Evolutionary conservation across 2,888 invertebrate species (phyloP).

Genomic region (Lasiommata megera): DNA sequence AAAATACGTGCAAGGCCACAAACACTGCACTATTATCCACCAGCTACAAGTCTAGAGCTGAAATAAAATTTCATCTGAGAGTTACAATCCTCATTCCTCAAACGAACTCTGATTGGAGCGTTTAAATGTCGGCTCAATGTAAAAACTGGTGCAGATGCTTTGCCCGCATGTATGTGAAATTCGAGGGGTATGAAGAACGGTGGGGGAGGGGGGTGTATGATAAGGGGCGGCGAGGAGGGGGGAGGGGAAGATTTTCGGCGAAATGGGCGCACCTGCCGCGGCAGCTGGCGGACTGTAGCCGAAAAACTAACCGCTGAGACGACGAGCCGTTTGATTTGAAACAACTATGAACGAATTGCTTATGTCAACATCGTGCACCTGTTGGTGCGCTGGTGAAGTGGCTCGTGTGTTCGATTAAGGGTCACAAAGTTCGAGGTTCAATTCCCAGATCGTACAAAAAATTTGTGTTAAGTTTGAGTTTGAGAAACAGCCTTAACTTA

Average conservation of each 20-base stretch:
- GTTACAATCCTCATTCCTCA: constrained; percentile 7
- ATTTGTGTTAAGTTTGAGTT: too few relatives aligned
- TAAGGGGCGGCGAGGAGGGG: too few relatives aligned
- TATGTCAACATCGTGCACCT: constrained; percentile 4
- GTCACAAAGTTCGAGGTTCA: too few relatives aligned
- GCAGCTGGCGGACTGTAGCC: constrained; percentile 34
- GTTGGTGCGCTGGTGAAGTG: too few relatives aligned
- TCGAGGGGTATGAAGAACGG: not conserved
- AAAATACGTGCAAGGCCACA: not conserved
- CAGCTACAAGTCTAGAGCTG: not conserved
- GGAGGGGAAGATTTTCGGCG: constrained; percentile 36
- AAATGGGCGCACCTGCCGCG: constrained; percentile 54
- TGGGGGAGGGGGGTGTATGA: too few relatives aligned
- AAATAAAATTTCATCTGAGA: constrained; percentile 1
- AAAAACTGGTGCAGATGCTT: constrained; percentile 30
- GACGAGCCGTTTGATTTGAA: constrained; percentile 19
- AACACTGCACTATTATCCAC: not conserved
- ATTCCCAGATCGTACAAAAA: too few relatives aligned
- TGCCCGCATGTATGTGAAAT: constrained; percentile 12
- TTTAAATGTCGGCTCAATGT: not conserved
- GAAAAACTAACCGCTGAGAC: constrained; percentile 29
- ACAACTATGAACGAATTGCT: constrained; percentile 18
- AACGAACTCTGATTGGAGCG: constrained; percentile 20
- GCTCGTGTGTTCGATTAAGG: too few relatives aligned
- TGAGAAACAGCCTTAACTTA: too few relatives aligned